Evolutionary conservation across 2,888 invertebrate species (phyloP), one percentile per base, ranked within the genome.

Genomic region (Caenorhabditis sp.): DNA sequence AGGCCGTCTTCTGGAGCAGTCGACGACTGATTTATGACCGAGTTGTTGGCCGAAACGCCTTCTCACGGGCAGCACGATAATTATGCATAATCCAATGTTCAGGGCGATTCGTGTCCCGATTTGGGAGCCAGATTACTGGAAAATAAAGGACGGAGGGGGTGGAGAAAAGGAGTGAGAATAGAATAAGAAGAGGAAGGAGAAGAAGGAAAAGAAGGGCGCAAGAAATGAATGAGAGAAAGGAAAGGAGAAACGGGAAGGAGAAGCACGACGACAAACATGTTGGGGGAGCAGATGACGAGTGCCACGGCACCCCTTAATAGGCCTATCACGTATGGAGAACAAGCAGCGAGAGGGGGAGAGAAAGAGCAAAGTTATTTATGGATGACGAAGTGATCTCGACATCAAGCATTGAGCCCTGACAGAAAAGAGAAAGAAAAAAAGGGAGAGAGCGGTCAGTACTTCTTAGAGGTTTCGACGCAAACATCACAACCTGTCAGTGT

Each of bases 391-490:
- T 5, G 13, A 9, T 5, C n/a, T n/a, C n/a, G 13, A 32, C 32
- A 9, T 9, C 4, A 32, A 32, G 32, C 4, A 32, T 6, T 32
- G 32, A 32, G 6, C 40, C 40, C 13, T 15, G 20, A 22, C 37
- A 2, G 32, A 32, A 32, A 9, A 6, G 40, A 8, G 6, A 6
- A 8, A 40, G 40, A 13, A 5, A 13, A 8, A 40, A 40, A 40
- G 64, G 56, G 58, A 53, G 28, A 22, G 58, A 55, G 81, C 81
- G 81, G 81, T 81, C 81, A 76, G 81, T 71, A 81, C 81, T 81
- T 81, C 81, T 81, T 81, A 76, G 81, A 81, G 81, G 81, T 68
- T 70, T 76, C 64, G 76, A 74, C 67, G 56, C 61, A 56, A 69
- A 50, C 76, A 76, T 81, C 81, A 81, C 70, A 56, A 76, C 70